Evolutionary conservation across 1,140 invertebrate genomes (phyloP), one percentile per base, ranked within the genome.

Genomic region (Atopsyche davidsoni): DNA sequence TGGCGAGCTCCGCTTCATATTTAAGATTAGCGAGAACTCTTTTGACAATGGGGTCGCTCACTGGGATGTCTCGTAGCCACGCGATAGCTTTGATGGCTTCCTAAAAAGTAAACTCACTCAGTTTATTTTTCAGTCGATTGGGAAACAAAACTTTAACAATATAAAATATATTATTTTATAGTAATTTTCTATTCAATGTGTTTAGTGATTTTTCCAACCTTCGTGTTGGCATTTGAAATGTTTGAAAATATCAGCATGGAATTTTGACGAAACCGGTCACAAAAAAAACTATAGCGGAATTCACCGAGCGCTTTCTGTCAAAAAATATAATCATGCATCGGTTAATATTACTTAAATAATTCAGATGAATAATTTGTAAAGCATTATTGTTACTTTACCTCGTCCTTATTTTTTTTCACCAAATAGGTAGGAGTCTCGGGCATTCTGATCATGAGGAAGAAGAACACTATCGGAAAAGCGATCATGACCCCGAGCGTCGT

Each of bases 371-470:
- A n/a, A n/a, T n/a, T n/a, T n/a, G n/a, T n/a, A n/a, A n/a, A n/a
- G n/a, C n/a, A n/a, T n/a, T n/a, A n/a, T 14, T 4, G 17, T 6
- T 4, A n/a, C 13, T 10, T 38, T 39, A 40, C 46, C 21, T 40
- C 23, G 31, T 48, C 46, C 14, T 17, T 39, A 11, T 48, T 48
- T 7, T 48, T 19, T 19, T 50, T 50, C 7, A 50, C 40, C 2
- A 50, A 17, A 44, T 69, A 75, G 17, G 67, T 52, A 0, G 81
- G 81, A 3, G 79, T 76, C 64, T 82, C 80, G 4, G 80, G 80
- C 28, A 80, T 51, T 24, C 16, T 43, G 11, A 32, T 9, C 40
- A 50, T 42, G 11, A 32, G 9, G 1, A 50, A 10, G 14, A 73
- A 73, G 0, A 78, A 4, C 0, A 75, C n/a, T 1, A 75, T 69